Conservation (phyloP, 1,140 invertebrate genomes). For the Drosophila lacertosa region DNA sequence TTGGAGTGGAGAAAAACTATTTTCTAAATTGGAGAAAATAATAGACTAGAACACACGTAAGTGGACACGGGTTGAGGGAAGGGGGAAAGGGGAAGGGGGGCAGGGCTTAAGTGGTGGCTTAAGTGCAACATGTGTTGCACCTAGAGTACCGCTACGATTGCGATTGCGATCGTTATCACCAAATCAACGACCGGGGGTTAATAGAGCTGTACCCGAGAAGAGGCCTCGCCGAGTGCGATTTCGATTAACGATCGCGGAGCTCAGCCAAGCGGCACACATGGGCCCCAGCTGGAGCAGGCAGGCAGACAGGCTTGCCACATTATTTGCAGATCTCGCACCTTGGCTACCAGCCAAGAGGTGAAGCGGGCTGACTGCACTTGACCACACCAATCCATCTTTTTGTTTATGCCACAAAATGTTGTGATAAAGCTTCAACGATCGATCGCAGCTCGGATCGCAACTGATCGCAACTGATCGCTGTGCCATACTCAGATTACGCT, state of each 20-base stretch:
- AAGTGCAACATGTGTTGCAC: slow-evolving; percentile 76
- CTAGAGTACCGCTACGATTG: slow-evolving; percentile 69
- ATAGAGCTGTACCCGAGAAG: slow-evolving; percentile 66
- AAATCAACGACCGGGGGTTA: slow-evolving; percentile 74
- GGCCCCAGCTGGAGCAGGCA: slow-evolving; percentile 31
- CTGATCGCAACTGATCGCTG: slow-evolving; percentile 20
- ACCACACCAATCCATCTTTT: slow-evolving; percentile 73
- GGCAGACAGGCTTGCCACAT: slow-evolving; percentile 54
- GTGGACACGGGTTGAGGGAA: neutral
- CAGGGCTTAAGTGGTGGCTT: neutral
- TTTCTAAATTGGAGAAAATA: slow-evolving; percentile 77
- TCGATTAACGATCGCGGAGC: slow-evolving; percentile 40
- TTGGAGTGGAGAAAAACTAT: slow-evolving; percentile 56
- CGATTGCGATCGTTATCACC: slow-evolving; percentile 80
- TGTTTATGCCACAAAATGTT: slow-evolving; percentile 56
- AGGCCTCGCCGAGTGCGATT: slow-evolving; percentile 33
- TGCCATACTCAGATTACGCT: slow-evolving; percentile 70
- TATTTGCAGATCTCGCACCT: slow-evolving; percentile 79
- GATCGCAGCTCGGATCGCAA: slow-evolving; percentile 27
- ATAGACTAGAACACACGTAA: slow-evolving; percentile 42
- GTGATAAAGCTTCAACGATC: slow-evolving; percentile 62
- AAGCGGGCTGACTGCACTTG: slow-evolving; percentile 66
- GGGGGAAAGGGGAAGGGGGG: neutral
- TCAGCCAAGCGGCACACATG: slow-evolving; percentile 59
- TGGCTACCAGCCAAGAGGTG: slow-evolving; percentile 51